phyloP scores from a whole-genome alignment of 2,113 vertebrate genomes.

The Thermophis baileyi region DNA sequence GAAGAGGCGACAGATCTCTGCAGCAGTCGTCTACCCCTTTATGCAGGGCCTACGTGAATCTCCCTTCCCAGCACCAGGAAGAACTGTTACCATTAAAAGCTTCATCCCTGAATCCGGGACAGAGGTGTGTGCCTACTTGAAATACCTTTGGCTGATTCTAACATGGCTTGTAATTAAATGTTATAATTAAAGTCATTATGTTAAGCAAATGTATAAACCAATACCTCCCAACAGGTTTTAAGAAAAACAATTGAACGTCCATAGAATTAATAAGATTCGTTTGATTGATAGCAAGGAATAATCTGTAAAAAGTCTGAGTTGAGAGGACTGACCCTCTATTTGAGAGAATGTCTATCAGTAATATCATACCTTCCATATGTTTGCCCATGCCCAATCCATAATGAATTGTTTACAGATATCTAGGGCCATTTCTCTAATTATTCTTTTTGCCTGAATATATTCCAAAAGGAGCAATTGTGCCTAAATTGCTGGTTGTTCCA shows the following conservation, averaged over 20 bases:
- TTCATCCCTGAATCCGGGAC: constrained; percentile 94
- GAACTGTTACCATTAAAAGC: constrained; percentile 92
- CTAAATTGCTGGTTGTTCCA: neutral
- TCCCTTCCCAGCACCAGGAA: constrained; percentile 87
- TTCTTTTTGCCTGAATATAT: neutral
- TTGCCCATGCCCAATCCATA: neutral
- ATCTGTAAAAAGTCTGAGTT: neutral
- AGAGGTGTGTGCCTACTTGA: constrained; percentile 71
- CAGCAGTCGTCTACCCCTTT: constrained; percentile 95
- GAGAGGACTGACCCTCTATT: neutral
- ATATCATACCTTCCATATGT: neutral
- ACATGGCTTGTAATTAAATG: neutral
- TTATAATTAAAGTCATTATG: neutral
- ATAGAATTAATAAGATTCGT: neutral
- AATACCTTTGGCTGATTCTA: rapidly evolving
- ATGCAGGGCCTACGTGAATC: constrained; percentile 95
- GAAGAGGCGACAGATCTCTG: constrained; percentile 89
- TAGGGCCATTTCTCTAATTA: neutral
- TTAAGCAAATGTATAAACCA: neutral
- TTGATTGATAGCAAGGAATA: neutral
- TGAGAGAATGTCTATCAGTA: neutral
- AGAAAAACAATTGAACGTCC: neutral
- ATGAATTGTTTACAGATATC: neutral
- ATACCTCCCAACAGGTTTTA: neutral
- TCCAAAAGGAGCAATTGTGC: neutral